Evolutionary conservation across 2,113 vertebrate species (phyloP).

Genomic region (Otolemur garnettii): DNA sequence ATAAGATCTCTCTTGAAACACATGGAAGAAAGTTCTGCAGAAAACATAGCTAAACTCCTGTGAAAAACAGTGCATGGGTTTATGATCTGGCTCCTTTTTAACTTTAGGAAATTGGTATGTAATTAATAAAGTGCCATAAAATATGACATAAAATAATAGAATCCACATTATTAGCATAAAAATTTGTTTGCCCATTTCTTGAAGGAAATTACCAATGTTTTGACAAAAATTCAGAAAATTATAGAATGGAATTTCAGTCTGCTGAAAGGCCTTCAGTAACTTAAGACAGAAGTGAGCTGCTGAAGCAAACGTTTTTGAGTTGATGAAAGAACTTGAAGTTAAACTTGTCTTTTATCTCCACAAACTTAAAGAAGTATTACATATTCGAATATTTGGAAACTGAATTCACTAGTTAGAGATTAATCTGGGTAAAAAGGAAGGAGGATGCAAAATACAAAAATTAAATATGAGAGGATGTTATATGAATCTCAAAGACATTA

Average conservation of each 20-base stretch:
- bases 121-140: neutral
- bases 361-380: neutral
- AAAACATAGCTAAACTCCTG: neutral
- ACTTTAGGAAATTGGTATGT: neutral
- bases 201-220: constrained; percentile 30
- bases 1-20: neutral
- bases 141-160: neutral
- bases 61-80: neutral
- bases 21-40: neutral
- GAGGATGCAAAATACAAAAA: neutral
- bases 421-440: neutral
- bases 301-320: neutral
- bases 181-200: neutral
- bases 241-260: neutral
- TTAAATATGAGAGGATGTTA: neutral
- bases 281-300: neutral
- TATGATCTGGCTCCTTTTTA: neutral
- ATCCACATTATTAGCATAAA: neutral
- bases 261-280: neutral
- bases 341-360: neutral
- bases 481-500: neutral
- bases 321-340: neutral
- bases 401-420: neutral
- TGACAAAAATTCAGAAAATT: neutral
- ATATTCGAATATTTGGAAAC: neutral